A percentile compares a stretch with the other conserved stretches of the same genome.
Evolutionary conservation across 2,797 vertebrate species (phyloP).

Genomic region (Cossypha polioptera): DNA sequence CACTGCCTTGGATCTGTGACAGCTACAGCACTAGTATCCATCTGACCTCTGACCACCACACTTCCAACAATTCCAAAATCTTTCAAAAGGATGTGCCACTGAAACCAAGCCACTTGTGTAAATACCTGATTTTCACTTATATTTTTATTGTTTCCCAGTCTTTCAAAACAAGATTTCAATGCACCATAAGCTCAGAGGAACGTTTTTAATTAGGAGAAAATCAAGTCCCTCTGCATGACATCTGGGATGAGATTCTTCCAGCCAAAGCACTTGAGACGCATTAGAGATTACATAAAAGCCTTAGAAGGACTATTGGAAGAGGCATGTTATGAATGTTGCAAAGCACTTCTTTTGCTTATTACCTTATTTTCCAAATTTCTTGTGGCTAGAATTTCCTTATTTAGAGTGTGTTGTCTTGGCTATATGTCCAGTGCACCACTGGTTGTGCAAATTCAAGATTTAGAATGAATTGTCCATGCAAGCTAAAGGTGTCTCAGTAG

Average conservation of each 20-base stretch:
- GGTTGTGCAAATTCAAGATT: background rate
- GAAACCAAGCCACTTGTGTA: background rate
- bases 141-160: background rate
- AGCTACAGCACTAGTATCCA: slow-evolving; percentile 49
- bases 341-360: background rate
- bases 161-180: background rate
- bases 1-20: slow-evolving; percentile 15
- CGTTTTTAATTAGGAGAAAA: background rate
- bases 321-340: background rate
- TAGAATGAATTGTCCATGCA: background rate
- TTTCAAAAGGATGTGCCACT: slow-evolving; percentile 67
- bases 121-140: background rate
- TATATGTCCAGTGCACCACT: background rate
- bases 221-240: background rate
- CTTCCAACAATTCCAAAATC: background rate
- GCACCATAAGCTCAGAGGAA: background rate
- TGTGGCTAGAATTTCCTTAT: background rate
- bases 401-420: background rate
- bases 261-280: background rate
- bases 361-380: background rate
- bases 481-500: background rate
- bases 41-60: slow-evolving; percentile 31
- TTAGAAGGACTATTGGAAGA: background rate
- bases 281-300: background rate
- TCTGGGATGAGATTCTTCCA: background rate